Evolutionary conservation across 1,140 invertebrate genomes (phyloP).

Genomic region (Dryas iulia): DNA sequence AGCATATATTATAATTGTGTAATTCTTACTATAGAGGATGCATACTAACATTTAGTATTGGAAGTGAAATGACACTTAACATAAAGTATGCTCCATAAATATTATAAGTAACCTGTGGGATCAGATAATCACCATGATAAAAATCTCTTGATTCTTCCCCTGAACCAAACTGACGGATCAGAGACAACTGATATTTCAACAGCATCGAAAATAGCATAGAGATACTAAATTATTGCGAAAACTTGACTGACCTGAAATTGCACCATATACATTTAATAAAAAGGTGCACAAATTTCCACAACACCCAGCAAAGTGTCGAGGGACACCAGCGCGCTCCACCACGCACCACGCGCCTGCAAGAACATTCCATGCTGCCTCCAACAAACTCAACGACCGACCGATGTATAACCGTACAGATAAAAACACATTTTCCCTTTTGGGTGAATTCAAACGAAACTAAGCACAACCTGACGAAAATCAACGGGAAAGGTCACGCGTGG

Average conservation of each 20-base stretch:
- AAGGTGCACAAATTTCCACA: conserved; percentile 37
- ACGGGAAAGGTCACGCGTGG: conserved; percentile 73
- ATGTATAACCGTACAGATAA: conserved; percentile 46
- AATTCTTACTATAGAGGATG: not conserved
- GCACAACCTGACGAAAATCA: conserved; percentile 50
- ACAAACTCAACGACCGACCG: conserved; percentile 32
- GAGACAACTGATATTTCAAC: conserved; percentile 6
- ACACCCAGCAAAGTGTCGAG: conserved; percentile 29
- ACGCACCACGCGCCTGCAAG: conserved; percentile 43
- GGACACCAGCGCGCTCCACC: conserved; percentile 41
- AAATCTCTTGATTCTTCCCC: not conserved
- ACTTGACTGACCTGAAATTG: conserved; percentile 50
- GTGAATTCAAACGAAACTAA: conserved; percentile 5
- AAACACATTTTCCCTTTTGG: conserved; percentile 47
- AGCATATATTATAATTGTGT: not conserved
- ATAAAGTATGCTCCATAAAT: not conserved
- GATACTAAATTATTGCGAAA: conserved; percentile 41
- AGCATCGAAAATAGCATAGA: conserved; percentile 7
- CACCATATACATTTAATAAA: conserved; percentile 48
- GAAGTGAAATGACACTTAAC: not conserved
- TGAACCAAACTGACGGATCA: not conserved
- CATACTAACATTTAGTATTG: not conserved
- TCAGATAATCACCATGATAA: not conserved
- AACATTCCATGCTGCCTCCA: conserved; percentile 41
- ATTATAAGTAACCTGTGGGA: not conserved